Conservation (phyloP, 2,113 vertebrate genomes). For the Gymnobelideus leadbeateri region DNA sequence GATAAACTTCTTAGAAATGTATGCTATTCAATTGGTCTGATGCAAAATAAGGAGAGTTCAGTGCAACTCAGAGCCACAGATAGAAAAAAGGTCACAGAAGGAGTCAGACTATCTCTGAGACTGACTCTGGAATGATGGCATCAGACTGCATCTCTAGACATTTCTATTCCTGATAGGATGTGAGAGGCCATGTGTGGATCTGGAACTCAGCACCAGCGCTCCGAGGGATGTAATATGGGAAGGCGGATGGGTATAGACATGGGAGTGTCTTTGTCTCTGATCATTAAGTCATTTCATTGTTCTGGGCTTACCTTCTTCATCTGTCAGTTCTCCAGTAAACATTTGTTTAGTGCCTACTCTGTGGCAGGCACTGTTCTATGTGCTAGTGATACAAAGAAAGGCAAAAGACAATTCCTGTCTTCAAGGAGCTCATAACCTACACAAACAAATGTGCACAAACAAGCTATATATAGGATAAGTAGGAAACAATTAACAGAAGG, state of each 20-base stretch:
- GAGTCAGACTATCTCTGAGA: neutral
- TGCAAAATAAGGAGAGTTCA: neutral
- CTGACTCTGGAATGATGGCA: neutral
- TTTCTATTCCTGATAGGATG: neutral
- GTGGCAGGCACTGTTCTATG: neutral
- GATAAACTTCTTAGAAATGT: neutral
- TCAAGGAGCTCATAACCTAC: neutral
- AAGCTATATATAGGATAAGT: neutral
- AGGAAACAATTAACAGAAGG: too few relatives aligned
- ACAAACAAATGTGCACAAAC: neutral
- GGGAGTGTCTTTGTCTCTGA: neutral
- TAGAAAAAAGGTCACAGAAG: neutral
- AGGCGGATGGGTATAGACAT: neutral
- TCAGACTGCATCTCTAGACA: neutral
- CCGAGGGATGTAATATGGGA: neutral
- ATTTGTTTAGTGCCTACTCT: neutral
- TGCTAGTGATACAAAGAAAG: neutral
- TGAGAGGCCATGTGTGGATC: neutral
- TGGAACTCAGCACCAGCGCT: neutral
- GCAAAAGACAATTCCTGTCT: neutral
- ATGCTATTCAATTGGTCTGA: neutral
- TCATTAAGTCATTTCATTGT: neutral
- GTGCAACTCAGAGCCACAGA: neutral
- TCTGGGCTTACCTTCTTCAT: neutral
- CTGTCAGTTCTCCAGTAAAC: neutral